Evolutionary conservation across 1,140 invertebrate species (phyloP).

Genomic region (Drosophila bipectinata): DNA sequence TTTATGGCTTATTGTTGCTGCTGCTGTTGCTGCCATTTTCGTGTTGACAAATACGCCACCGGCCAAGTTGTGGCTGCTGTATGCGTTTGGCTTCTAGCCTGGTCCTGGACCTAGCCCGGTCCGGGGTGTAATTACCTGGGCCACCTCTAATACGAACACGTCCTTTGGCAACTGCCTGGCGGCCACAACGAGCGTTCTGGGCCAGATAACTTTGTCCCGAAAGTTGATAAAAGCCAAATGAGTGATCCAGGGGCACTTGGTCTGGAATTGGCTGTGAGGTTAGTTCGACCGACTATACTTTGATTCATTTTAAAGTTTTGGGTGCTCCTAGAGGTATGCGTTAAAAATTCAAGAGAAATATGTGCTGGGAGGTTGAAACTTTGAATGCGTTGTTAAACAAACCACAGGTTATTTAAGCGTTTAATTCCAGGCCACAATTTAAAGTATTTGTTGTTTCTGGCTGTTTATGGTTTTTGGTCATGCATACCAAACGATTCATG

Average conservation of each 20-base stretch:
- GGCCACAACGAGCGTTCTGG: slow-evolving; percentile 47
- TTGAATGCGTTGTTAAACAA: background rate
- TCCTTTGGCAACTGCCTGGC: slow-evolving; percentile 61
- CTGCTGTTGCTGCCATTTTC: slow-evolving; percentile 38
- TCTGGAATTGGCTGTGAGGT: slow-evolving; percentile 14
- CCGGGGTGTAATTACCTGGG: slow-evolving; percentile 71
- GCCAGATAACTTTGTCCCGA: slow-evolving; percentile 37
- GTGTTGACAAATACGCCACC: slow-evolving; percentile 69
- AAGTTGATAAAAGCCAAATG: slow-evolving; percentile 36
- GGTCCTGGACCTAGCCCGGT: slow-evolving; percentile 27
- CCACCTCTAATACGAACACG: slow-evolving; percentile 66
- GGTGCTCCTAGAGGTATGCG: background rate
- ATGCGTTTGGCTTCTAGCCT: slow-evolving; percentile 50
- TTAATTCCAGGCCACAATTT: slow-evolving; percentile 63
- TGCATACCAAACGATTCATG: slow-evolving; percentile 56
- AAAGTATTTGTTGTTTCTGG: slow-evolving; percentile 37
- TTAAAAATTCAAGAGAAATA: background rate
- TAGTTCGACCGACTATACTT: slow-evolving; percentile 27
- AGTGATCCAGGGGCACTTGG: slow-evolving; percentile 13
- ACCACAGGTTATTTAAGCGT: slow-evolving; percentile 40
- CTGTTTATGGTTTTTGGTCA: slow-evolving; percentile 46
- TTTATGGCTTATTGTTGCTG: slow-evolving; percentile 58
- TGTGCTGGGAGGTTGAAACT: background rate
- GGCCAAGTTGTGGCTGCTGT: slow-evolving; percentile 51
- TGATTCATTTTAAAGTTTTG: slow-evolving; percentile 38